phyloP scores from a whole-genome alignment of 2,113 vertebrate species.

The Pomatorhinus ruficollis region DNA sequence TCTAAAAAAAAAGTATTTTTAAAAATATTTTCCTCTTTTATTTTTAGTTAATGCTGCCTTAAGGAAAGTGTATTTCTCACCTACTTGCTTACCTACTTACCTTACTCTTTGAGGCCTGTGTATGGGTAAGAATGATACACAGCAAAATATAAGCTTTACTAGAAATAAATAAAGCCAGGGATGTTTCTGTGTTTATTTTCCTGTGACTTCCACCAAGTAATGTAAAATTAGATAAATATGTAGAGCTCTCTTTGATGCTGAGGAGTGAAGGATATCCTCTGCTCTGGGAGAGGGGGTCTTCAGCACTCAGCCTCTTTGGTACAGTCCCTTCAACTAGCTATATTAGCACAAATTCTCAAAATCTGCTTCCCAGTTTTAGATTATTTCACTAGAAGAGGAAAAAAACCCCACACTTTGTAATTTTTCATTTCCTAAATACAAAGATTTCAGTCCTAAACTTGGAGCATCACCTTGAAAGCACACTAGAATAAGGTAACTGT shows the following conservation, averaged over 20 bases:
- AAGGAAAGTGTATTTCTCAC: not conserved
- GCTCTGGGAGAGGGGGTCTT: accelerated
- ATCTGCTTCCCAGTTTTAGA: not conserved
- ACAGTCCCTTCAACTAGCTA: not conserved
- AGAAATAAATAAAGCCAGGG: not conserved
- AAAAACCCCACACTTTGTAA: not conserved
- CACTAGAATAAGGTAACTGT: not conserved
- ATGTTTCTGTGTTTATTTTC: not conserved
- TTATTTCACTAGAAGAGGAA: not conserved
- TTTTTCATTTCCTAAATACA: not conserved
- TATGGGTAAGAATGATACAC: not conserved
- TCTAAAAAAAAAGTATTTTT: not conserved
- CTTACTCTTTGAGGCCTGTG: not conserved
- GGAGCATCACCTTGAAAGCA: not conserved
- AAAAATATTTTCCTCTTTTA: not conserved
- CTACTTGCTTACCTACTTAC: too few relatives aligned
- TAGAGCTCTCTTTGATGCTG: not conserved
- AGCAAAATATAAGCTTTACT: not conserved
- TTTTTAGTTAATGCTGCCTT: not conserved
- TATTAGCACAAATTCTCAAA: not conserved
- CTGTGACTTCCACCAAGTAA: not conserved
- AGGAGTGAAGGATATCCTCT: not conserved
- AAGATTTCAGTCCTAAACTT: not conserved
- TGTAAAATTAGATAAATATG: not conserved
- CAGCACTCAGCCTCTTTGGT: not conserved